Percentiles rank a stretch among this genome's conserved stretches.
These are phyloP conservation scores for Volucella zonaria DNA, from an alignment of 2,888 invertebrate species.

Conservation along the genomic window DNA sequence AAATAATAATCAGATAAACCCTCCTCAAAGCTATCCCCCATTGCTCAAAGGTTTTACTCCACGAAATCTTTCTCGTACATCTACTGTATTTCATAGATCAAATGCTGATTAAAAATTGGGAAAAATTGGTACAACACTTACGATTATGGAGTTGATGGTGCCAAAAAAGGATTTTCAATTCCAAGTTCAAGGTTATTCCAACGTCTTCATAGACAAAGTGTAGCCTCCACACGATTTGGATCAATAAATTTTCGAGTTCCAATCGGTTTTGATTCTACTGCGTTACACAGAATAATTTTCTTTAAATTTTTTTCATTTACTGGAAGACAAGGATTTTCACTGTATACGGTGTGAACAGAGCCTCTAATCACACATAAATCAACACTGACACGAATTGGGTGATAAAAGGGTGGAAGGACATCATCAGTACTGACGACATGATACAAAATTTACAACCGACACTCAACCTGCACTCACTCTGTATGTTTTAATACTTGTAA, in stretches of 20 bases:
- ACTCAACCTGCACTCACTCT: not conserved
- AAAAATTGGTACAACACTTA: conserved; percentile 42
- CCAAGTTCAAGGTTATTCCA: conserved; percentile 68
- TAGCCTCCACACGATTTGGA: conserved; percentile 36
- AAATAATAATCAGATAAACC: conserved; percentile 20
- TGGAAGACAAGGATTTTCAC: conserved; percentile 54
- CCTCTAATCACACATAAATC: conserved; percentile 31
- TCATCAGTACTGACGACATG: conserved; percentile 19
- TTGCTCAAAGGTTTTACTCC: not conserved
- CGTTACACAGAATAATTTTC: not conserved
- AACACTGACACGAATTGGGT: conserved; percentile 12
- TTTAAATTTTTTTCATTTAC: conserved; percentile 1
- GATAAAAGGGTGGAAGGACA: conserved; percentile 1
- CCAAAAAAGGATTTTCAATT: conserved; percentile 58
- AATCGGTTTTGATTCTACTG: conserved; percentile 6
- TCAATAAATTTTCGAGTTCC: conserved; percentile 24
- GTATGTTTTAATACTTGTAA: conserved; percentile 26
- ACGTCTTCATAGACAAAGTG: conserved; percentile 47
- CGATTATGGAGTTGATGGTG: conserved; percentile 44
- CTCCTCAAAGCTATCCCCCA: not conserved
- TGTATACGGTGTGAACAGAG: not conserved
- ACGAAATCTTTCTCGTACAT: not conserved
- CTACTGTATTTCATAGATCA: conserved; percentile 15
- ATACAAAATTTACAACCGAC: conserved; percentile 6
- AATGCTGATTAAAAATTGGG: conserved; percentile 10